Conservation (phyloP, 2,888 invertebrate genomes). For the Meloe dianella region DNA sequence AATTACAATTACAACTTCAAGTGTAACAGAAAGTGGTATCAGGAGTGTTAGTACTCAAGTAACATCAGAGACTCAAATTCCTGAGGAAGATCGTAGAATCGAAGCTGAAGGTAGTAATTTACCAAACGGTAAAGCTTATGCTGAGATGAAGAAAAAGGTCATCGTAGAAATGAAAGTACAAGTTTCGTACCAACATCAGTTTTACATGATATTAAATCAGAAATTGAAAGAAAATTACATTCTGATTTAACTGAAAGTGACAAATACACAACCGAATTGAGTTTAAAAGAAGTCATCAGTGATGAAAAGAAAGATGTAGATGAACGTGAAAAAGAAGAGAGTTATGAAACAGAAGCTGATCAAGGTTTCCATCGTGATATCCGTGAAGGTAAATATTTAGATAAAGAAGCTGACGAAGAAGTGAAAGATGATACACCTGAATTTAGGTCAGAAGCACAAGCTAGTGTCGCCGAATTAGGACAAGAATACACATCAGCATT, state of each 20-base stretch:
- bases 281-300: slow-evolving; percentile 58
- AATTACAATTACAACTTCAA: slow-evolving; percentile 63
- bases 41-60: slow-evolving; percentile 65
- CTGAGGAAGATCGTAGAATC: slow-evolving; percentile 33
- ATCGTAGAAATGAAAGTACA: slow-evolving; percentile 65
- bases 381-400: slow-evolving; percentile 54
- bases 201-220: slow-evolving; percentile 37
- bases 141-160: slow-evolving; percentile 60
- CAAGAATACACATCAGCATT: slow-evolving; percentile 57
- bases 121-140: slow-evolving; percentile 32
- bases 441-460: slow-evolving; percentile 52
- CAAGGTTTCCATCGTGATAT: slow-evolving; percentile 58
- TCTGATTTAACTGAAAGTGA: slow-evolving; percentile 55
- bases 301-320: slow-evolving; percentile 60
- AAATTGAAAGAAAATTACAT: slow-evolving; percentile 47
- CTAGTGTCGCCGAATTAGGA: slow-evolving; percentile 57
- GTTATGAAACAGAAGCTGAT: slow-evolving; percentile 60
- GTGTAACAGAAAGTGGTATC: slow-evolving; percentile 60
- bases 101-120: slow-evolving; percentile 7
- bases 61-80: slow-evolving; percentile 58
- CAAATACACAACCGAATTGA: slow-evolving; percentile 52
- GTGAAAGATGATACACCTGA: slow-evolving; percentile 57
- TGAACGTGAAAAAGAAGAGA: slow-evolving; percentile 56
- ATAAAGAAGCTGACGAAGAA: slow-evolving; percentile 54
- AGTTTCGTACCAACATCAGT: slow-evolving; percentile 51